These are phyloP conservation scores for Rhizomys pruinosus DNA, from an alignment of 2,113 vertebrate genomes.

Conservation along the genomic window DNA sequence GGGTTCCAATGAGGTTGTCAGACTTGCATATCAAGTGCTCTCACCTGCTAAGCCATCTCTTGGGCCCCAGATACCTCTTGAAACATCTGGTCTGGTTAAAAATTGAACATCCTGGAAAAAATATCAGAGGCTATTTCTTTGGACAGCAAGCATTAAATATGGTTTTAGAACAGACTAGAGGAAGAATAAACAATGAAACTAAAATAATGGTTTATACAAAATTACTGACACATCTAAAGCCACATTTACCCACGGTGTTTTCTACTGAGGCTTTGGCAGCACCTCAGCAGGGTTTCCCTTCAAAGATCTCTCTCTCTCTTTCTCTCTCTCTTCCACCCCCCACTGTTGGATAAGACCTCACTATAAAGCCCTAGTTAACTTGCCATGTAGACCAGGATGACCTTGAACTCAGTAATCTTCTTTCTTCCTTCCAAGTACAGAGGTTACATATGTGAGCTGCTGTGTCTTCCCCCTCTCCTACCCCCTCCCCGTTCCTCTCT, in stretches of 20 bases:
- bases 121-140: not conserved
- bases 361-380: not conserved
- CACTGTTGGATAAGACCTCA: not conserved
- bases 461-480: not conserved
- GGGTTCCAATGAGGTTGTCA: not conserved
- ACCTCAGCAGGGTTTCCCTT: not conserved
- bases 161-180: not conserved
- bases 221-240: not conserved
- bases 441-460: not conserved
- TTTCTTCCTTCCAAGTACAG: not conserved
- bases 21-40: not conserved
- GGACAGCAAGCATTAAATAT: not conserved
- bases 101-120: not conserved
- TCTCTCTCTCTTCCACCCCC: no score
- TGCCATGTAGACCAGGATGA: not conserved
- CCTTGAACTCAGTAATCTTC: not conserved
- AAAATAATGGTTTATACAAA: slow-evolving; percentile 1
- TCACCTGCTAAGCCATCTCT: not conserved
- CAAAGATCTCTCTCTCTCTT: no score
- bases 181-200: not conserved
- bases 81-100: not conserved
- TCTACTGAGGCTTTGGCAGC: not conserved
- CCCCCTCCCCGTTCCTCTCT: not conserved
- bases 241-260: not conserved
- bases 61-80: not conserved